These are phyloP conservation scores for Empis stercorea DNA, from an alignment of 2,888 invertebrate genomes.

Conservation along the genomic window DNA sequence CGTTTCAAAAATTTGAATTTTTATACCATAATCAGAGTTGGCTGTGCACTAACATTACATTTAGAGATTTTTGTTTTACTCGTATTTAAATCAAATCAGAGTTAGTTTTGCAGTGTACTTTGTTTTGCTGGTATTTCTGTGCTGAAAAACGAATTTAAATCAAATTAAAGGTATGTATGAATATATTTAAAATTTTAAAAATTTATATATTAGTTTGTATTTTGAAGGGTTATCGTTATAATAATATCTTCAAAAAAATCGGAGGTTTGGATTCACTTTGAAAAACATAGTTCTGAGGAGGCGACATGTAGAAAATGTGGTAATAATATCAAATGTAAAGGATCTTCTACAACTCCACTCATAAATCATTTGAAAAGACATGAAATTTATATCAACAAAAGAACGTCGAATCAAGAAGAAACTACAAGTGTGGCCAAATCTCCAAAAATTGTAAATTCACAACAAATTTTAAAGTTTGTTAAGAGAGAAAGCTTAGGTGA, in stretches of 20 bases:
- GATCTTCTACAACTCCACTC: background rate
- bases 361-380: background rate
- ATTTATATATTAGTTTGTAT: background rate
- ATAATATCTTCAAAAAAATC: background rate
- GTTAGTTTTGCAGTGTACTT: background rate
- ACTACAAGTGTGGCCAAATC: background rate
- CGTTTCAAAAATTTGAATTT: background rate
- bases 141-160: background rate
- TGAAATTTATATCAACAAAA: background rate
- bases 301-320: constrained; percentile 1
- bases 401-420: background rate
- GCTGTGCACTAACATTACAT: background rate
- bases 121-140: background rate
- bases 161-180: background rate
- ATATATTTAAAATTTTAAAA: background rate
- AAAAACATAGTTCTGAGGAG: background rate
- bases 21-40: background rate
- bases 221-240: background rate
- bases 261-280: background rate
- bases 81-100: background rate
- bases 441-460: background rate
- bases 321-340: background rate
- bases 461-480: background rate
- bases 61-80: background rate
- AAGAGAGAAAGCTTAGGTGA: background rate